Evolutionary conservation across 2,113 vertebrate genomes (phyloP), one percentile per base, ranked within the genome.

Genomic region (Kryptolebias marmoratus): DNA sequence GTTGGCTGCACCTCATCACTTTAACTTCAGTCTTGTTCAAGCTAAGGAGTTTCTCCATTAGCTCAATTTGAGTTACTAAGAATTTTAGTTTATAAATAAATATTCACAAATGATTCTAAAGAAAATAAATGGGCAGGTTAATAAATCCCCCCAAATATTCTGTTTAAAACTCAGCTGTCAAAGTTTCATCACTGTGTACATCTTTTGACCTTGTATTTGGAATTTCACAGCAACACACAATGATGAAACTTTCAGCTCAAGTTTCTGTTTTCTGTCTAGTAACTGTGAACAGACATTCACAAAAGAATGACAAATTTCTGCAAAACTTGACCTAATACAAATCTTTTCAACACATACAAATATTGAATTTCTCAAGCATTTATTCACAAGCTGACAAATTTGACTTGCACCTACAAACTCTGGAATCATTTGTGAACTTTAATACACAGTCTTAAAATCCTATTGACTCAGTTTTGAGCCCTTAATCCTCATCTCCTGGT

Each of bases 11-110:
- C 76, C 83, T 89, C 84, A 85, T 90, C 88, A 84, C 79, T 66
- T 84, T 87, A 81, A 87, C 80, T 81, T 80, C 80, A 67, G 69
- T 83, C 71, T 84, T 87, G 75, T 79, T 69, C 63, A 68, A 61
- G 59, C 64, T 77, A 85, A 84, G 80, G 56, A 77, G 64, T 4
- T 22, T 22, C 42, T 60, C 58, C 12, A 45, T 27, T 10, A 5
- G 16, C 8, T 22, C 36, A 45, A 60, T 11, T 4, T 9, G 16
- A 27, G 4, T 52, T 18, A 22, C 8, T 45, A 22, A 22, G 36
- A 42, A 5, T 16, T 42, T 59, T 39, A 18, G 1, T 5, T 2
- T 16, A 4, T 15, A 57, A 15, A 57, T 1, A 10, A 14, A 31
- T 32, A 2, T 59, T 27, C 39, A 42, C 18, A 42, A 42, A 10